Base-by-base conservation (phyloP, 2,888 invertebrate genomes). In the Troilus luridus region DNA sequence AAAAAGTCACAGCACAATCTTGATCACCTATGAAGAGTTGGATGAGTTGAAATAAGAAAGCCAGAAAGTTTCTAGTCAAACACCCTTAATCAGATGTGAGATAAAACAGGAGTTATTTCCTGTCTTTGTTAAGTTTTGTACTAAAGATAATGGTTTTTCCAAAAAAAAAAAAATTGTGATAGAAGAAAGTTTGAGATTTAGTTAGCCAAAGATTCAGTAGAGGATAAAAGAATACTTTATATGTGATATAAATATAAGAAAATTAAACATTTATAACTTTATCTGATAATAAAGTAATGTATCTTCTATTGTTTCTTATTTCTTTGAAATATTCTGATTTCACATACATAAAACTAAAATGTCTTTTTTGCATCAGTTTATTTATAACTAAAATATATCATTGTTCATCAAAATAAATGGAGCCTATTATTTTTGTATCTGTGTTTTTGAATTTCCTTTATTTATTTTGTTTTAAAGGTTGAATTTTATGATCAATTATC, bases 161-260 rank as follows among this genome's bases (percentile, higher is more conserved):
- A 21, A 56, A 21, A 58, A 85, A 56, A 58, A 85, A 54, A 85
- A n/a, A n/a, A 56, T n/a, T 56, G 85, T 85, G 85, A 85, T 85
- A 85, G 56, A 85, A 85, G 56, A 85, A 85, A 85, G 56, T 85
- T 85, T 85, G 54, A 77, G n/a, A 85, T 85, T 56, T 56, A 85
- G 56, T n/a, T 56, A 58, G n/a, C 85, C 21, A n/a, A 85, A 85
- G 85, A 56, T 85, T 85, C 21, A 85, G 56, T 10, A 56, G 85
- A 56, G n/a, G 54, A 85, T 85, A 85, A 85, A 85, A 85, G 56
- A 2, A 77, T 17, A 77, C 27, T 77, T 77, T 77, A 77, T 77
- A 85, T 85, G 85, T 85, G 85, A 85, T 85, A 85, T 85, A 85
- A 85, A 85, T 85, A 85, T 85, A 85, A 85, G 85, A 85, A 85